phyloP scores from a whole-genome alignment of 2,888 invertebrate species.

The Xestia rhomboidea region DNA sequence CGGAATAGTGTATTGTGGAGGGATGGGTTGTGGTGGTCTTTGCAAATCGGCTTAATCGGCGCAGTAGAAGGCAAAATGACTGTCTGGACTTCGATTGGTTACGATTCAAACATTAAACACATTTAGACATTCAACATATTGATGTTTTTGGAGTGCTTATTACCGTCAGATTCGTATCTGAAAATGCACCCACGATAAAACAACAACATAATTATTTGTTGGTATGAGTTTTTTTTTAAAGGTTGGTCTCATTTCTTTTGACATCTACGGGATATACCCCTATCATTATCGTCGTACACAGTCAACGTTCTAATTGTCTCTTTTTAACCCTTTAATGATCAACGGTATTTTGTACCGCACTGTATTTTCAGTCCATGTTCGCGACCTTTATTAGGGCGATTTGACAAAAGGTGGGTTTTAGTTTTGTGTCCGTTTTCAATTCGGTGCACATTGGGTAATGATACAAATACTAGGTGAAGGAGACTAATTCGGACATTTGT shows the following conservation, averaged over 20 bases:
- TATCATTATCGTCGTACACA: constrained; percentile 16
- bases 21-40: not conserved
- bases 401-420: constrained; percentile 21
- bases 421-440: constrained; percentile 27
- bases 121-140: not conserved
- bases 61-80: not conserved
- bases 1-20: not conserved
- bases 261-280: not conserved
- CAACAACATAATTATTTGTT: not conserved
- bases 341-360: constrained; percentile 8
- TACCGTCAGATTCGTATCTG: not conserved
- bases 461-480: constrained; percentile 1
- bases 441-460: constrained; percentile 34
- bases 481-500: not conserved
- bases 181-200: not conserved
- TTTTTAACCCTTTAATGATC: constrained; percentile 33
- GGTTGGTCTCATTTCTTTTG: not conserved
- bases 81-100: not conserved
- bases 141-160: not conserved
- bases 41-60: not conserved
- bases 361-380: constrained; percentile 22
- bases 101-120: not conserved
- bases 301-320: constrained; percentile 10
- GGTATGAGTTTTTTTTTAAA: not conserved
- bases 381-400: constrained; percentile 27